Conservation (phyloP, 2,888 invertebrate genomes). For the Thymelicus sylvestris region DNA sequence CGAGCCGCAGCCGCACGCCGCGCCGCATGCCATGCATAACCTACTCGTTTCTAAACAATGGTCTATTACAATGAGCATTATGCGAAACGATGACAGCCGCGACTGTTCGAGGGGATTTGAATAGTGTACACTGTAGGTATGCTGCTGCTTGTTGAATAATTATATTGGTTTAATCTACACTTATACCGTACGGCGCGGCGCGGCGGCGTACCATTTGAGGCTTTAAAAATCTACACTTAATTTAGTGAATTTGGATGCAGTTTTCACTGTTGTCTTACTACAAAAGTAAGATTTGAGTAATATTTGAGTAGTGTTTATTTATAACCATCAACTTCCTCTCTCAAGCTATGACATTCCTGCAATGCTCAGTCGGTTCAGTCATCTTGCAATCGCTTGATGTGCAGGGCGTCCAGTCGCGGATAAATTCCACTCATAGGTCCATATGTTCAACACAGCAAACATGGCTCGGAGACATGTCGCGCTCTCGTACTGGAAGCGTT, state of each 20-base stretch:
- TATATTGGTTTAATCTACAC: not conserved
- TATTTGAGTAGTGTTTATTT: no score
- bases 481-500: conserved; percentile 4
- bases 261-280: no score
- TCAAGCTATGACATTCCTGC: no score
- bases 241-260: no score
- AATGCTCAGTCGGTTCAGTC: no score
- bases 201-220: not conserved
- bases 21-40: conserved; percentile 26
- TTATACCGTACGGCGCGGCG: no score
- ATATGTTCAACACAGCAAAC: not conserved
- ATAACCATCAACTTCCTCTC: no score
- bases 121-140: not conserved
- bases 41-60: conserved; percentile 35
- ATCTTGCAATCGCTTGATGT: no score
- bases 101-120: conserved; percentile 24
- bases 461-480: not conserved
- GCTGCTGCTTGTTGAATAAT: not conserved
- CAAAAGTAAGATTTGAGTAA: no score
- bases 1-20: conserved; percentile 6
- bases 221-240: no score
- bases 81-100: conserved; percentile 22
- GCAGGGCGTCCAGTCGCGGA: not conserved
- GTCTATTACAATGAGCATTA: conserved; percentile 34
- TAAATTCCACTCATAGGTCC: not conserved